Evolutionary conservation across 2,113 vertebrate species (phyloP), one percentile per base, ranked within the genome.

Genomic region (Rallus limicola): DNA sequence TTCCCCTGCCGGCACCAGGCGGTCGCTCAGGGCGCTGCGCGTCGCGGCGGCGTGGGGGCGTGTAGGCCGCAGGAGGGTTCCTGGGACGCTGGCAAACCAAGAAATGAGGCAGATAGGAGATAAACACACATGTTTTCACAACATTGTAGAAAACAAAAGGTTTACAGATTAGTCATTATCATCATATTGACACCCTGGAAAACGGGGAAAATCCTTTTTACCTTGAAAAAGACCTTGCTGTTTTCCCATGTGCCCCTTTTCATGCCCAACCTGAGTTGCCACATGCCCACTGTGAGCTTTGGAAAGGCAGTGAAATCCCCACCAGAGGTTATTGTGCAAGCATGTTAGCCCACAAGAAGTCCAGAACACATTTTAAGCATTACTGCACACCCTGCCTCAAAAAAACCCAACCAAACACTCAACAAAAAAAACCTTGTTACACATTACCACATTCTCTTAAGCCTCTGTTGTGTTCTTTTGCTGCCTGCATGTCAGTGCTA

Each of bases 1-100:
- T 24, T 9, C 9, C 16, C 9, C 34, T 6, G 13, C 14, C 29
- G 2, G 8, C 14, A 0, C 6, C 18, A 12, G 3, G 21, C 2
- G 21, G 28, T 9, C 5, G n/a, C n/a, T 20, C 11, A 3, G 5
- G 19, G 62, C 48, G 5, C 21, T 64, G 12, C 3, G 52, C 21
- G 36, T 21, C 9, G 40, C 33, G 3, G 69, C 18, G 36, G 16
- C 12, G 1, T 1, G 6, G 31, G 10, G 12, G 33, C 7, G 40
- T 2, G 25, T 38, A 1, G 56, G 44, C 28, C 7, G 9, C 23
- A 2, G 77, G 2, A 20, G 15, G 3, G 24, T 3, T 17, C 9
- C 14, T 1, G 34, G 24, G 75, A 1, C 25, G 9, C 5, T 31
- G 19, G 80, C 70, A 3, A 3, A 19, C 38, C 34, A 1, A 12